Base-by-base conservation (phyloP, 2,888 invertebrate species). In the Oscheius onirici region DNA sequence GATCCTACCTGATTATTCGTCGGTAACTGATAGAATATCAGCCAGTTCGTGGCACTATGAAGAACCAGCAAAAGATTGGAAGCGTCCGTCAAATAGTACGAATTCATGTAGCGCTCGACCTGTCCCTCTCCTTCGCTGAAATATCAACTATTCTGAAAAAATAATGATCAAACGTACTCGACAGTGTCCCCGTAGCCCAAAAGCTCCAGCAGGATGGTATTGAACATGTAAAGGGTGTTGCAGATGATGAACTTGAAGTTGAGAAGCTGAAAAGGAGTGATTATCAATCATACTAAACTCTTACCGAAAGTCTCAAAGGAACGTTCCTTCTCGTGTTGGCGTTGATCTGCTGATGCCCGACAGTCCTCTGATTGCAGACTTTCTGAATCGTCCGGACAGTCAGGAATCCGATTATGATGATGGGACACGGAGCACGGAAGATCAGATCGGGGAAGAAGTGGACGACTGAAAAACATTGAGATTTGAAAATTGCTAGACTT, bases 141-240 rank as follows among this genome's bases (percentile, higher is more conserved):
- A 46, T 44, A 22, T 28, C 2, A 3, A 41, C 13, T 43, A 10
- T 28, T 77, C n/a, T 72, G 70, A 17, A 10, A 3, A 46, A 1
- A 46, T 3, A 10, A 46, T n/a, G 3, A 3, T 40, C 17, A 24
- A 60, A 69, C 70, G 51, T 20, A 70, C 70, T 70, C 70, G 43
- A 55, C 70, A 24, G 24, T 70, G 20, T 70, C 76, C 60, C 79
- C 78, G 22, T 78, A 78, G 24, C 86, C 86, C 69, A 86, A 70
- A n/a, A 86, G 75, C 60, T 86, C 86, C 34, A 87, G 78, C 28
- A 86, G 71, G 61, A 86, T 81, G 3, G 86, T 84, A 73, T 87
- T 87, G 76, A 86, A 84, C 82, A 86, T 79, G 73, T 87, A 86
- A 13, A 86, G 79, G 8, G 85, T 85, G 73, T 87, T 87, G 71